Conservation (phyloP, 2,113 vertebrate genomes). For the Brachirus orientalis region DNA sequence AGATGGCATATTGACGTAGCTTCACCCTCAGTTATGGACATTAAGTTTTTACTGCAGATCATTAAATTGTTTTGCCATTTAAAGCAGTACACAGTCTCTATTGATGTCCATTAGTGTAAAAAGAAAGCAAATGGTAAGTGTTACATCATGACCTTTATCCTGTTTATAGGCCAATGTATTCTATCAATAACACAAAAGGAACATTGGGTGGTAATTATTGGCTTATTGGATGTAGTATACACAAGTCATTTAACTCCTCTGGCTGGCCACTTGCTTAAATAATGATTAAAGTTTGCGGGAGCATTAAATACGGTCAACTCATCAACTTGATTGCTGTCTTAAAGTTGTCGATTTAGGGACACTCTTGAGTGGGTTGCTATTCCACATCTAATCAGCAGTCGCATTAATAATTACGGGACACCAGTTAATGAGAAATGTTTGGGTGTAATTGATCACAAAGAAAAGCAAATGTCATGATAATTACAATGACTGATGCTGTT, state of each 20-base stretch:
- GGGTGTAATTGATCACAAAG: slow-evolving; percentile 22
- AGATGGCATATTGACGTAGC: slow-evolving; percentile 17
- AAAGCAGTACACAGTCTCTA: slow-evolving; percentile 38
- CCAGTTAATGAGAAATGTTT: slow-evolving; percentile 32
- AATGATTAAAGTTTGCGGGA: slow-evolving; percentile 41
- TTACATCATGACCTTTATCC: slow-evolving; percentile 66
- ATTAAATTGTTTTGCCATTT: slow-evolving; percentile 66
- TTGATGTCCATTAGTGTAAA: slow-evolving; percentile 59
- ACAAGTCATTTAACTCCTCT: slow-evolving; percentile 52
- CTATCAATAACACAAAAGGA: slow-evolving; percentile 54
- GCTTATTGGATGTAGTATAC: slow-evolving; percentile 50
- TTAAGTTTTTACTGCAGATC: slow-evolving; percentile 45
- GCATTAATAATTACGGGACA: slow-evolving; percentile 40
- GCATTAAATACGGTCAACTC: slow-evolving; percentile 16
- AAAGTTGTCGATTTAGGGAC: slow-evolving; percentile 36
- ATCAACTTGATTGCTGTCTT: slow-evolving; percentile 23
- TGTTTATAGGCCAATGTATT: slow-evolving; percentile 48
- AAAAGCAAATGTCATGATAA: background rate
- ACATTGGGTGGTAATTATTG: slow-evolving; percentile 58
- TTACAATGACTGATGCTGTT: slow-evolving; percentile 7
- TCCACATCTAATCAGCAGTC: slow-evolving; percentile 19
- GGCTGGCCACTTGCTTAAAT: slow-evolving; percentile 42
- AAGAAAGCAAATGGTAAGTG: slow-evolving; percentile 52
- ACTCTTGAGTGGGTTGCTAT: slow-evolving; percentile 21
- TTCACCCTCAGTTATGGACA: slow-evolving; percentile 37